Evolutionary conservation across 2,797 vertebrate species (phyloP), one percentile per base, ranked within the genome.

Genomic region (Rhodeus uyekii): DNA sequence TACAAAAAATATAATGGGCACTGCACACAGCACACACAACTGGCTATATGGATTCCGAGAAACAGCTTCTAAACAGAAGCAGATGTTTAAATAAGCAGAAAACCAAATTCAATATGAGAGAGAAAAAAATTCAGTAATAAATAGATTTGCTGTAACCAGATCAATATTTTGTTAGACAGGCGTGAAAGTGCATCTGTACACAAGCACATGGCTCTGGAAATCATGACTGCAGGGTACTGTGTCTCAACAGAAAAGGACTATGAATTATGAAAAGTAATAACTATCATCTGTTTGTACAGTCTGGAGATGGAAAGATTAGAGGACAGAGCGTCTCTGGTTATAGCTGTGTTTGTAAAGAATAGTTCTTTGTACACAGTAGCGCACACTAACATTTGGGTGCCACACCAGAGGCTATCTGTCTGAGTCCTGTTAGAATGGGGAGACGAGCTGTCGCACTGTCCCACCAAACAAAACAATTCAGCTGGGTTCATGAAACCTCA

Each of bases 381-480:
- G 22, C 79, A 81, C 72, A 73, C 77, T 86, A 76, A 83, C 86
- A 80, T 84, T 65, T 77, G 79, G 84, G 86, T 80, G 76, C 84
- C 86, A 83, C 65, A 82, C 87, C 58, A 86, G 76, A 81, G 84
- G 80, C 84, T 78, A 74, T 80, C 68, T 78, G 86, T 87, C 84
- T 86, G 83, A 29, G 36, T 55, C 18, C 67, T 50, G 27, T 63
- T 77, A 80, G 78, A 39, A 60, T 68, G 48, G 46, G 29, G 69
- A 10, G 22, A 80, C 36, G 14, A 60, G 58, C 58, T 60, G 58
- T 27, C 55, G n/a, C 53, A 55, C 53, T 24, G n/a, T 58, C 32
- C 4, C 22, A 27, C 13, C 34, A 55, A 55, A 39, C 1, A 0
- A 22, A 58, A 58, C 53, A 10, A 58, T 6, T 79, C n/a, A 74